These are phyloP conservation scores for Trichacis sp. DNA, from an alignment of 2,888 invertebrate genomes.

Conservation along the genomic window DNA sequence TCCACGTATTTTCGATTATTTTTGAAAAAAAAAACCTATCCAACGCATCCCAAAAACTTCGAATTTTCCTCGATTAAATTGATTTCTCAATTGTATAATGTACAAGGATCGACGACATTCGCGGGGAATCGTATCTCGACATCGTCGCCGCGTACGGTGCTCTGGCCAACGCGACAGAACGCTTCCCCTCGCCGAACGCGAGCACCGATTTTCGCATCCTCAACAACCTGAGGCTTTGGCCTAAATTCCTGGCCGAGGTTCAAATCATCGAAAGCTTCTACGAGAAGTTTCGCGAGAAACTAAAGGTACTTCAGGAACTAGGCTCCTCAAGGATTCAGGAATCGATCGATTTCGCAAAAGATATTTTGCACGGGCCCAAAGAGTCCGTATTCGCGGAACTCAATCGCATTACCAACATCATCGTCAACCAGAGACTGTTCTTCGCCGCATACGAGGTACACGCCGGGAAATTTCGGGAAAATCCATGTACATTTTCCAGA, in stretches of 20 bases:
- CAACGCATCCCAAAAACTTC: no score
- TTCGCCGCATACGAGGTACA: constrained; percentile 77
- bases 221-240: constrained; percentile 75
- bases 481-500: background rate
- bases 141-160: constrained; percentile 73
- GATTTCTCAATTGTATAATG: no score
- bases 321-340: constrained; percentile 69
- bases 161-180: constrained; percentile 72
- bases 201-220: constrained; percentile 50
- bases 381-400: constrained; percentile 73
- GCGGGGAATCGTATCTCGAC: constrained; percentile 69
- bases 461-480: background rate
- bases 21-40: no score
- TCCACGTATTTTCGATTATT: no score
- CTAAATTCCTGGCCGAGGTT: constrained; percentile 74
- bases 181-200: constrained; percentile 47
- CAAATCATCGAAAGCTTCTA: constrained; percentile 77
- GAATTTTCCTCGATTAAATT: constrained; percentile 67
- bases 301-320: constrained; percentile 63
- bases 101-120: no score
- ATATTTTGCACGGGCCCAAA: constrained; percentile 75
- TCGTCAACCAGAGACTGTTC: constrained; percentile 77
- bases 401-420: constrained; percentile 73
- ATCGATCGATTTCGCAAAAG: constrained; percentile 77
- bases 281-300: constrained; percentile 76